Evolutionary conservation across 2,888 invertebrate genomes (phyloP).

Genomic region (Resseliella maxima): DNA sequence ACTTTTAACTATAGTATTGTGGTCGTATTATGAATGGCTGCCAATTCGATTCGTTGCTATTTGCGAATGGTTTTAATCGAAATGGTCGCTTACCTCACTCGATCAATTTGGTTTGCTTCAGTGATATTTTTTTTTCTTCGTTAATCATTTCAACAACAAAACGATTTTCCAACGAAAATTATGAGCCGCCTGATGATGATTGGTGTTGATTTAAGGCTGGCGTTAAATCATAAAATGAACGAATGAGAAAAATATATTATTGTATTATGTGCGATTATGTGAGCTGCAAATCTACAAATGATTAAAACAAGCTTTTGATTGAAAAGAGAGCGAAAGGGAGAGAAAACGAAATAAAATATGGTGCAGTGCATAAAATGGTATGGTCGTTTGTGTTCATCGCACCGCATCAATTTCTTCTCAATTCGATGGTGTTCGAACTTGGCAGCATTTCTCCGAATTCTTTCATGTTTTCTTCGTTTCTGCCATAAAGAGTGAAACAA

Average conservation of each 20-base stretch:
- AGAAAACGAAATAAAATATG: not conserved
- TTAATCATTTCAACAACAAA: not conserved
- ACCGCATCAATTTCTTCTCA: conserved; percentile 39
- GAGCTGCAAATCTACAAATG: not conserved
- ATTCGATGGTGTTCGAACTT: not conserved
- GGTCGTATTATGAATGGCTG: too few species aligned
- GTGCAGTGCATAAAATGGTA: not conserved
- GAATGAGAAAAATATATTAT: not conserved
- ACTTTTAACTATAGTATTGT: too few species aligned
- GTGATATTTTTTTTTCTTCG: not conserved
- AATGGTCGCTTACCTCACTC: not conserved
- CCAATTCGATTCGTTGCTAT: too few species aligned
- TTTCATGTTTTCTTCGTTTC: not conserved
- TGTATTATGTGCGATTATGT: conserved; percentile 40
- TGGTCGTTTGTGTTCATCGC: conserved; percentile 10
- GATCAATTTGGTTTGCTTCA: conserved; percentile 2
- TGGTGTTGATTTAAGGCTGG: not conserved
- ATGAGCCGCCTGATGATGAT: conserved; percentile 15
- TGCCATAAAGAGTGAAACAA: not conserved
- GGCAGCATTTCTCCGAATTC: conserved; percentile 25
- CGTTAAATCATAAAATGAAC: not conserved
- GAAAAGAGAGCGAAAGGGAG: not conserved
- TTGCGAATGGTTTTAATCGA: not conserved
- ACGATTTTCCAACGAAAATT: not conserved
- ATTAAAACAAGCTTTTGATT: not conserved